phyloP scores from a whole-genome alignment of 1,140 invertebrate species.

The Artemia franciscana region DNA sequence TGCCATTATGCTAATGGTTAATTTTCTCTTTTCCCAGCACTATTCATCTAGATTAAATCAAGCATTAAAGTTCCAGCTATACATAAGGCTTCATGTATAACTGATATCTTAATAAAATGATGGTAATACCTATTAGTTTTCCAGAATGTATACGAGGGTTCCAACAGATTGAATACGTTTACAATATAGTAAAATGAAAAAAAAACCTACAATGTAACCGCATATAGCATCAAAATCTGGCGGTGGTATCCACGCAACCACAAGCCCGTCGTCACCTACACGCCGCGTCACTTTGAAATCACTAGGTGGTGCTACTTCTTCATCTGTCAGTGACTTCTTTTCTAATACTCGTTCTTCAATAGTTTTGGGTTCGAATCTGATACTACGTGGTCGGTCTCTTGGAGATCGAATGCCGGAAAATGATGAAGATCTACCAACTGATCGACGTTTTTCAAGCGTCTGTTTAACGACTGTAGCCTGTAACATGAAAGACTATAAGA shows the following conservation, averaged over 20 bases:
- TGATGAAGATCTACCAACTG: background rate
- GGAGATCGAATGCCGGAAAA: background rate
- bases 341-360: background rate
- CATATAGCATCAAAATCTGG: slow-evolving; percentile 7
- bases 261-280: slow-evolving; percentile 15
- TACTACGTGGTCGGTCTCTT: background rate
- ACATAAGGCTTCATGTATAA: too few species aligned
- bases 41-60: too few species aligned
- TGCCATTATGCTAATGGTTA: too few species aligned
- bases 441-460: background rate
- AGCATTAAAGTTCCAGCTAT: too few species aligned
- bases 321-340: background rate
- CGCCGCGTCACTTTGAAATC: slow-evolving; percentile 15
- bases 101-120: too few species aligned
- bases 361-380: background rate
- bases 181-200: slow-evolving; percentile 3
- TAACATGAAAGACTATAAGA: background rate
- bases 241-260: slow-evolving; percentile 16
- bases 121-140: too few species aligned
- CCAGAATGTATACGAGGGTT: too few species aligned
- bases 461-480: background rate
- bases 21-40: too few species aligned
- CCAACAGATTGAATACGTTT: slow-evolving; percentile 6
- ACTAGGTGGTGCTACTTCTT: background rate
- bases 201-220: slow-evolving; percentile 15